Evolutionary conservation across 2,113 vertebrate genomes (phyloP).

Genomic region (Mormyrus lacerda): DNA sequence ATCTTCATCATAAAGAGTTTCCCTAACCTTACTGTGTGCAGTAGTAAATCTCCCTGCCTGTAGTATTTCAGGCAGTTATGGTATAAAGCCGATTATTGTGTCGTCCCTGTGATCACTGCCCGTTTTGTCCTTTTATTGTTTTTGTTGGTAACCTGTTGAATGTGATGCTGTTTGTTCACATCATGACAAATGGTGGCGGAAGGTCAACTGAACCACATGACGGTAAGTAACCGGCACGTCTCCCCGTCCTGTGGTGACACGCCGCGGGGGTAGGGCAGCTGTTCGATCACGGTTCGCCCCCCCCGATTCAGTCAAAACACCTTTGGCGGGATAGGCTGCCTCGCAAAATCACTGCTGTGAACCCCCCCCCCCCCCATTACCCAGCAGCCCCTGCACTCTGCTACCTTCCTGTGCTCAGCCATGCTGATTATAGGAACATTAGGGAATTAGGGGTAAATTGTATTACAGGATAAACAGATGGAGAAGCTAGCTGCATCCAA

Average conservation of each 20-base stretch:
- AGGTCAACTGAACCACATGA: background rate
- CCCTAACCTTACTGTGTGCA: background rate
- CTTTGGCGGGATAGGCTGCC: slow-evolving; percentile 58
- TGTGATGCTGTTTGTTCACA: background rate
- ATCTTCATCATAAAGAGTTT: background rate
- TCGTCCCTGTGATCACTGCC: background rate
- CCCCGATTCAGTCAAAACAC: slow-evolving; percentile 37
- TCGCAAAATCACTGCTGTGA: slow-evolving; percentile 63
- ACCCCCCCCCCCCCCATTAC: background rate
- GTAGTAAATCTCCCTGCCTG: background rate
- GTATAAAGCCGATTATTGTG: background rate
- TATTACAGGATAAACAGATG: slow-evolving; percentile 64
- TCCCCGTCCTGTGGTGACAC: background rate
- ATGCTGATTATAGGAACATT: slow-evolving; percentile 66
- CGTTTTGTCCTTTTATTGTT: background rate
- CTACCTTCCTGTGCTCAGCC: slow-evolving; percentile 47
- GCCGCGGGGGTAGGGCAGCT: background rate
- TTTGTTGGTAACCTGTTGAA: background rate
- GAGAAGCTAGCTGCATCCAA: slow-evolving; percentile 47
- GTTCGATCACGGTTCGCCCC: slow-evolving; percentile 32
- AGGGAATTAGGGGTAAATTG: slow-evolving; percentile 71
- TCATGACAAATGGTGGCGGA: background rate
- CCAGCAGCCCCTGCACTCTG: background rate
- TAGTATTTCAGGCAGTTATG: background rate
- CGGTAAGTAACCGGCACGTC: background rate